Evolutionary conservation across 1,140 invertebrate genomes (phyloP).

Genomic region (Telenomus remus): DNA sequence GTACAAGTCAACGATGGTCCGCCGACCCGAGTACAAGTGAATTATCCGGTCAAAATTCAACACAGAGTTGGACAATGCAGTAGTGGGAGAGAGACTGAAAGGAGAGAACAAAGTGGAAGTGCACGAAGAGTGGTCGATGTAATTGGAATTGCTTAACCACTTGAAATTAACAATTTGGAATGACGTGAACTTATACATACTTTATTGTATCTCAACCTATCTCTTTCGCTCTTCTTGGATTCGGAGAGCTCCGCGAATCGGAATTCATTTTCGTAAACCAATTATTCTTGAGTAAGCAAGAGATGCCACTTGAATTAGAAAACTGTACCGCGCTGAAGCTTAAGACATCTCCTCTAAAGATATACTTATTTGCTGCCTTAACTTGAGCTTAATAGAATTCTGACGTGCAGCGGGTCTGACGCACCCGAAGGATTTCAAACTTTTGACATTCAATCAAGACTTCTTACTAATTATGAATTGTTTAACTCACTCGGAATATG

Average conservation of each 20-base stretch:
- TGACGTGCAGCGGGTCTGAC: conserved; percentile 51
- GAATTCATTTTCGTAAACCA: conserved; percentile 72
- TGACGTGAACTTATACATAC: conserved; percentile 58
- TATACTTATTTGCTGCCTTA: conserved; percentile 48
- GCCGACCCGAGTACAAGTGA: background rate
- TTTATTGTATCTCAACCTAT: conserved; percentile 22
- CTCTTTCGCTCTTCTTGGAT: conserved; percentile 7
- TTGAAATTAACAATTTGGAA: conserved; percentile 64
- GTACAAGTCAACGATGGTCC: conserved; percentile 3
- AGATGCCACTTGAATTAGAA: conserved; percentile 62
- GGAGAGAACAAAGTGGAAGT: conserved; percentile 7
- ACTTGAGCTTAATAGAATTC: conserved; percentile 60
- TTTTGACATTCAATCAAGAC: conserved; percentile 56
- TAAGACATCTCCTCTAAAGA: conserved; percentile 59
- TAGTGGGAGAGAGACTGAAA: conserved; percentile 2
- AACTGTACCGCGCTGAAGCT: conserved; percentile 62
- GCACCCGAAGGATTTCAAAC: conserved; percentile 63
- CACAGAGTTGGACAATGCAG: too few species aligned
- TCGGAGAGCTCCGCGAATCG: conserved; percentile 32
- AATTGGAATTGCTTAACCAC: conserved; percentile 63
- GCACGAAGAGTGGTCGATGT: conserved; percentile 34
- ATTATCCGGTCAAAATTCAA: too few species aligned
- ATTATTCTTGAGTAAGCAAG: conserved; percentile 66
- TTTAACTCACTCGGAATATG: conserved; percentile 14
- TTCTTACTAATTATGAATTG: conserved; percentile 11